phyloP scores from a whole-genome alignment of 64 coral and sea anemone genomes.

The Montipora foliosa region DNA sequence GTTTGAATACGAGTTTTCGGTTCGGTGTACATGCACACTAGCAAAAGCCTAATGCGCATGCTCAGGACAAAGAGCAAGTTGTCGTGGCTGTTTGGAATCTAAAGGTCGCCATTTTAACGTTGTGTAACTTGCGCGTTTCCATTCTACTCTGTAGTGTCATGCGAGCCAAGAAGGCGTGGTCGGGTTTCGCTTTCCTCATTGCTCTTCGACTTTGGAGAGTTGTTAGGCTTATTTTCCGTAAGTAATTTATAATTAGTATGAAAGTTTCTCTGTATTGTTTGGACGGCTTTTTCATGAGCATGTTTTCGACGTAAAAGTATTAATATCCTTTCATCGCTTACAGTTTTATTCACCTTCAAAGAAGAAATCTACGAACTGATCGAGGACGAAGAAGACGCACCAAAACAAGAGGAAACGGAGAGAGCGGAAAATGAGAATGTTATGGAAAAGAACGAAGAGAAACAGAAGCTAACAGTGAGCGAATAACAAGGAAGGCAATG shows the following conservation, averaged over 20 bases:
- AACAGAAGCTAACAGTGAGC: background rate
- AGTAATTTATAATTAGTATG: background rate
- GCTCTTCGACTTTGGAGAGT: slow-evolving; percentile 56
- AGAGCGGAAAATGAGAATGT: background rate
- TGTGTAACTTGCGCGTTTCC: background rate
- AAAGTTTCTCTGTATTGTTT: too few relatives aligned
- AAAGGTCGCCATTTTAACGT: background rate
- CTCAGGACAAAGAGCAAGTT: too few relatives aligned
- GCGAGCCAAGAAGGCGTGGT: slow-evolving; percentile 15
- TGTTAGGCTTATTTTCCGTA: slow-evolving; percentile 26
- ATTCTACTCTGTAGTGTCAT: slow-evolving; percentile 25
- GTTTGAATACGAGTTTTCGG: too few relatives aligned
- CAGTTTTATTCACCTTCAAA: slow-evolving; percentile 40
- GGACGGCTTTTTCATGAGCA: too few relatives aligned
- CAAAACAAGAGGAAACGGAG: background rate
- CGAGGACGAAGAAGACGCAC: slow-evolving; percentile 42
- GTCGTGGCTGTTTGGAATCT: too few relatives aligned
- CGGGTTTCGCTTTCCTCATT: slow-evolving; percentile 33
- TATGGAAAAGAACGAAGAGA: background rate
- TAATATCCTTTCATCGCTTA: background rate
- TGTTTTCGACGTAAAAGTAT: background rate
- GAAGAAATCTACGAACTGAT: slow-evolving; percentile 68
- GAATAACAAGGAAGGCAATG: background rate
- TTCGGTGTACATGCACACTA: too few relatives aligned
- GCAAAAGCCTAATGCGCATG: too few relatives aligned